These are phyloP conservation scores for Hystrix brachyura DNA, from an alignment of 2,113 vertebrate genomes.

Conservation along the genomic window DNA sequence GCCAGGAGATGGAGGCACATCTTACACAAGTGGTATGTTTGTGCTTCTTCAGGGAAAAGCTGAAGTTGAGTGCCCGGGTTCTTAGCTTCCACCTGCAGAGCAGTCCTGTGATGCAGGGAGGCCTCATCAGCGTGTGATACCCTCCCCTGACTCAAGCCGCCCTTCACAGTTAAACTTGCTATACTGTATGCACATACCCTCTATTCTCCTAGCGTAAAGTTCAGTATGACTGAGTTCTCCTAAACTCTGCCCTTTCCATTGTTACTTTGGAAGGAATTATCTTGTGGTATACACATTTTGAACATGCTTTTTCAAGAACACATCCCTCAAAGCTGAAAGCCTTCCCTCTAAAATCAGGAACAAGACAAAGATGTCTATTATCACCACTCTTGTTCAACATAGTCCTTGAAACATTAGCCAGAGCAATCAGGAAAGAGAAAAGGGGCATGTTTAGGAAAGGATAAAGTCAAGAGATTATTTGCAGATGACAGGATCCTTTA, in stretches of 20 bases:
- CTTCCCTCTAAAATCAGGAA: not conserved
- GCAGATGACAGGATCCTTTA: not conserved
- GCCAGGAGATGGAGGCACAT: constrained; percentile 63
- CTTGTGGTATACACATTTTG: not conserved
- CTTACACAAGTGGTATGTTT: not conserved
- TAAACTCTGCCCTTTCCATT: not conserved
- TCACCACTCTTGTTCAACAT: not conserved
- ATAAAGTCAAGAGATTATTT: not conserved
- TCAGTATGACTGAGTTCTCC: not conserved
- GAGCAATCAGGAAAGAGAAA: not conserved
- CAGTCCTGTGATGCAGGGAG: not conserved
- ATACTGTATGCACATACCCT: not conserved
- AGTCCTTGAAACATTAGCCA: not conserved
- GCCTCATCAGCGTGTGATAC: not conserved
- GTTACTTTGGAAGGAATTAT: not conserved
- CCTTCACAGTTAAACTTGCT: not conserved
- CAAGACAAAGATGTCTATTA: not conserved
- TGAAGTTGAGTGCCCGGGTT: not conserved
- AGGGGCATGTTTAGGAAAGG: not conserved
- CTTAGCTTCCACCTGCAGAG: not conserved
- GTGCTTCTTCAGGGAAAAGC: not conserved
- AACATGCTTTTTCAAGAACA: constrained; percentile 1
- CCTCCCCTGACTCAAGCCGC: not conserved
- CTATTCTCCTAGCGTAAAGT: not conserved
- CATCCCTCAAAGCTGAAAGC: not conserved